A percentile compares a stretch with the other conserved stretches of the same genome.
These are phyloP conservation scores for Bradysia coprophila DNA, from an alignment of 1,140 invertebrate species.

Conservation along the genomic window DNA sequence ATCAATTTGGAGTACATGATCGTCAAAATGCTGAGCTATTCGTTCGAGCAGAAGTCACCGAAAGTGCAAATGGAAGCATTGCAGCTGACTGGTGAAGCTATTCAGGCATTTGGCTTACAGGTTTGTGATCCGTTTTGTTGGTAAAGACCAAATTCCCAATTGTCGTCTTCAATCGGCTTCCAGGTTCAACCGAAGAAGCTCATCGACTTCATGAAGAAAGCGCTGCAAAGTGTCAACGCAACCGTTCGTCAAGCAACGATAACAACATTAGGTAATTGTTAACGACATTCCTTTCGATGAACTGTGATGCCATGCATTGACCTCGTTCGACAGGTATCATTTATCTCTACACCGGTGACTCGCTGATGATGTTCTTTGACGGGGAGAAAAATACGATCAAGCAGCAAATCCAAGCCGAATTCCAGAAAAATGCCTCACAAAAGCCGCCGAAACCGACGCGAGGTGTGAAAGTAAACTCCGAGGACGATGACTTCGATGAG, in stretches of 20 bases:
- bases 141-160: not conserved
- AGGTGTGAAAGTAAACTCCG: conserved; percentile 22
- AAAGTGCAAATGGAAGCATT: conserved; percentile 77
- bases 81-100: conserved; percentile 53
- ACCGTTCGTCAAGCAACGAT: conserved; percentile 59
- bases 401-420: conserved; percentile 72
- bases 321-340: conserved; percentile 33
- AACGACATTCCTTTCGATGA: conserved; percentile 28
- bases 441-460: conserved; percentile 49
- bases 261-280: conserved; percentile 5
- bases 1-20: conserved; percentile 57
- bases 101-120: conserved; percentile 68
- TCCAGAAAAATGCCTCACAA: conserved; percentile 60
- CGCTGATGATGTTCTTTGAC: conserved; percentile 62
- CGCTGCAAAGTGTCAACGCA: conserved; percentile 65
- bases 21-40: conserved; percentile 46
- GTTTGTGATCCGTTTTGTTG: too few relatives aligned
- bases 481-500: not conserved
- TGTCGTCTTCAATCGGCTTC: too few relatives aligned
- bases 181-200: conserved; percentile 59
- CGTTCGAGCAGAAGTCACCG: conserved; percentile 78
- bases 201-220: conserved; percentile 67
- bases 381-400: conserved; percentile 69
- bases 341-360: conserved; percentile 63
- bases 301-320: too few relatives aligned